Percentiles rank a stretch among this genome's conserved stretches.
These are phyloP conservation scores for Ictidomys tridecemlineatus DNA, from an alignment of 2,113 vertebrate genomes.

Conservation along the genomic window DNA sequence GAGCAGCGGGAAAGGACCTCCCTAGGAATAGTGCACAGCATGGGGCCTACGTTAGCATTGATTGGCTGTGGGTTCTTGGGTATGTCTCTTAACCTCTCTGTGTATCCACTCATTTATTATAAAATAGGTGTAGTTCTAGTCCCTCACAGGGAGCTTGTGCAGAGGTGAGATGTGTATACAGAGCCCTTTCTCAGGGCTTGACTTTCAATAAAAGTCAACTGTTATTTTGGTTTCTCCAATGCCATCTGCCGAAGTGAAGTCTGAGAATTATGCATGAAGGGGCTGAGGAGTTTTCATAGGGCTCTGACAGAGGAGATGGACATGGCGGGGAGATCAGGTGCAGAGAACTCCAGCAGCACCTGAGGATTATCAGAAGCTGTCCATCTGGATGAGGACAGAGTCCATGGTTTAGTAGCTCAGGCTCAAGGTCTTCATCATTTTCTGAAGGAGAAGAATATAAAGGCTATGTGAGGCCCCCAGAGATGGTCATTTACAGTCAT, in stretches of 20 bases:
- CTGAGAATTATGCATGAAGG: neutral
- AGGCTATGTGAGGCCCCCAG: accelerated
- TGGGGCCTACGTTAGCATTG: neutral
- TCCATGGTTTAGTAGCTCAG: neutral
- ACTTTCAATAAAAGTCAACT: neutral
- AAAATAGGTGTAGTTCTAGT: neutral
- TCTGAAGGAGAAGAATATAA: neutral
- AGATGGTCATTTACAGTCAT: neutral
- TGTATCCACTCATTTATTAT: neutral
- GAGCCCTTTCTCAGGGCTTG: neutral
- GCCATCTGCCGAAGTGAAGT: neutral
- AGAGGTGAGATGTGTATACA: neutral
- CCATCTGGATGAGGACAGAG: neutral
- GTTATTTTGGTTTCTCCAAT: neutral
- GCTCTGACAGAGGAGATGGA: neutral
- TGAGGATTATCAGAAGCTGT: neutral
- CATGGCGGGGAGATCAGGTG: neutral
- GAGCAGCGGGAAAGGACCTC: neutral
- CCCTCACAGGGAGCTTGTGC: neutral
- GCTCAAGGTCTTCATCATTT: neutral
- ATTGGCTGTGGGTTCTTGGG: neutral
- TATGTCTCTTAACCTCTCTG: neutral
- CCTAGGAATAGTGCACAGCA: neutral
- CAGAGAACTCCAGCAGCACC: neutral
- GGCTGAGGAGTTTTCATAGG: neutral